A percentile compares a stretch with the other conserved stretches of the same genome.
phyloP scores from a whole-genome alignment of 92 coral and sea anemone genomes.

The Zoanthus sociatus region DNA sequence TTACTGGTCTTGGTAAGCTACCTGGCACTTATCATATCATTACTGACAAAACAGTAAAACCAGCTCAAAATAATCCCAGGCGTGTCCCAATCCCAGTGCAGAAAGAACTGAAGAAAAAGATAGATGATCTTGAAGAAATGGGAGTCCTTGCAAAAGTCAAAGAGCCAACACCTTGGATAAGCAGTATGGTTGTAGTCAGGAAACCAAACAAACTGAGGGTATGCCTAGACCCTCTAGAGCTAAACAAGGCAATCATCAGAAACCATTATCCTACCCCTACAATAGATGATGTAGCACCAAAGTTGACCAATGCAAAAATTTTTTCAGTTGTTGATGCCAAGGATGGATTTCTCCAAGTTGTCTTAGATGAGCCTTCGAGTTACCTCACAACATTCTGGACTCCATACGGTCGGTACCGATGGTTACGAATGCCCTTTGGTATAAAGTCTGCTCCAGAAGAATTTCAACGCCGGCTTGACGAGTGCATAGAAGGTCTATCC shows the following conservation, averaged over 20 bases:
- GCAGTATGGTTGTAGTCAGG: no score
- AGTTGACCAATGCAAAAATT: conserved; percentile 9
- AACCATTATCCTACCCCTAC: conserved; percentile 55
- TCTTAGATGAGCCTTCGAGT: no score
- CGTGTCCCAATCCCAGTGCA: conserved; percentile 36
- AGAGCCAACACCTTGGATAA: conserved; percentile 63
- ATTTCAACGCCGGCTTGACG: conserved; percentile 58
- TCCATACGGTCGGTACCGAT: no score
- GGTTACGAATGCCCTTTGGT: conserved; percentile 66
- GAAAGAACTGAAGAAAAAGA: conserved; percentile 35
- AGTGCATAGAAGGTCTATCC: conserved; percentile 69
- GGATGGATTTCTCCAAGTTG: no score
- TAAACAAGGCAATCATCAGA: no score
- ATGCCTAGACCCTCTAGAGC: no score
- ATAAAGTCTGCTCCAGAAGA: conserved; percentile 64
- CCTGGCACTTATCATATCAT: conserved; percentile 67
- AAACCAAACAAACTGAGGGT: no score
- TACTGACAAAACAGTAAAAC: conserved; percentile 21
- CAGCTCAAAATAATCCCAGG: no score
- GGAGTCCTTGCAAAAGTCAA: conserved; percentile 56
- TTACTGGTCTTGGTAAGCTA: no score
- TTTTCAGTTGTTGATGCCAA: no score
- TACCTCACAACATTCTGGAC: no score
- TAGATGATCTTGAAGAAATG: no score
- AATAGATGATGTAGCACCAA: conserved; percentile 50